Evolutionary conservation across 2,797 vertebrate genomes (phyloP), one percentile per base, ranked within the genome.

Genomic region (Characodon lateralis): DNA sequence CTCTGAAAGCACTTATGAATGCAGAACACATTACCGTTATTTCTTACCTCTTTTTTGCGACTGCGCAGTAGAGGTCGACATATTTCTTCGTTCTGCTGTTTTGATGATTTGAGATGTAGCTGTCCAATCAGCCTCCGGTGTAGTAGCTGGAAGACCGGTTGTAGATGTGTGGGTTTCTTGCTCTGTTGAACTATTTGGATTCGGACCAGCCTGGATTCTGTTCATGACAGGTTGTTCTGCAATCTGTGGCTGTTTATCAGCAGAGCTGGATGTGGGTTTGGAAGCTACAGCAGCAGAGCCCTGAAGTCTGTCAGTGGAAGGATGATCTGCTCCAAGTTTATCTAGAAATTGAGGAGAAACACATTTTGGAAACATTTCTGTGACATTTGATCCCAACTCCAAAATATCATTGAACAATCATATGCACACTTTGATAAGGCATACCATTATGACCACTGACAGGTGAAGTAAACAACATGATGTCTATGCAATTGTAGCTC

Each of bases 31-130:
- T 43, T 51, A 78, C 61, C 35, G 31, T 75, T 48, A 58, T 75
- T 71, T 87, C 85, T 82, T 91, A 96, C 95, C 95, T 85, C 85
- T 86, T 51, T 71, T 87, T 66, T 82, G 79, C 16, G 88, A 72
- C 78, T 85, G 83, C 59, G 74, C 39, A 7, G 86, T 89, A 46
- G 92, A 83, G 43, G 66, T 86, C 10, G 78, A 41, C 74, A 77
- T 43, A 18, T 79, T 87, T 71, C 46, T 83, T 83, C 84, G 85
- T 35, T 78, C 78, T 61, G 74, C 51, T 14, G 82, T 80, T 83
- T 82, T 88, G 39, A 79, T 85, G 59, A 73, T 78, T 35, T 48
- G 80, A 65, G 73, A 77, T 41, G 82, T 70, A 41, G 59, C 89
- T 28, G 63, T 73, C 73, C 56, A 75, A 59, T 22, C 76, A 24